Conservation (phyloP, 2,888 invertebrate genomes). For the Spisula subtruncata region DNA sequence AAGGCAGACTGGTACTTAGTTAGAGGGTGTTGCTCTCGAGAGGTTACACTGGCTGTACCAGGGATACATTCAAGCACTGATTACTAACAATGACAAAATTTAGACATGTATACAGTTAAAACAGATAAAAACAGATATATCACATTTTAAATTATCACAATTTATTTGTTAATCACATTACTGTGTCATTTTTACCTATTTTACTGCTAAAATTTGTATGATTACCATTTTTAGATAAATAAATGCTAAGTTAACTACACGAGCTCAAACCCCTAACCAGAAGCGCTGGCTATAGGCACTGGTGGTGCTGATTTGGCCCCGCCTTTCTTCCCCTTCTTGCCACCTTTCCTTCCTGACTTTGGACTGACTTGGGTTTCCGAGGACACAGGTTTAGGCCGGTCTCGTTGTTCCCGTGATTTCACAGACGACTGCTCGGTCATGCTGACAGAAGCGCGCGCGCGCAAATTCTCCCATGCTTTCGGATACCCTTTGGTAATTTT, state of each 20-base stretch:
- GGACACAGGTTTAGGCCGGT: slow-evolving; percentile 78
- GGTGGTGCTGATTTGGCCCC: slow-evolving; percentile 68
- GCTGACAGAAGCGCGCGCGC: slow-evolving; percentile 78
- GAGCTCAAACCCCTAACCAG: neutral
- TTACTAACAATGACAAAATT: neutral
- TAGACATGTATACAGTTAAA: too few relatives aligned
- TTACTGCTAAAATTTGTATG: slow-evolving; percentile 7
- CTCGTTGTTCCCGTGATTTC: slow-evolving; percentile 82
- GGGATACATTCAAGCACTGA: neutral
- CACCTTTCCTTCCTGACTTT: slow-evolving; percentile 73
- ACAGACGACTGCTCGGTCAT: slow-evolving; percentile 83
- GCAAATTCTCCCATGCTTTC: slow-evolving; percentile 84
- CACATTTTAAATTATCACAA: slow-evolving; percentile 19
- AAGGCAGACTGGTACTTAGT: too few relatives aligned
- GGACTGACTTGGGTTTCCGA: slow-evolving; percentile 77
- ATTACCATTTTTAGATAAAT: slow-evolving; percentile 5
- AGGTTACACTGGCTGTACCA: too few relatives aligned
- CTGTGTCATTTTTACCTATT: neutral
- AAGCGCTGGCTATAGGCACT: slow-evolving; percentile 33
- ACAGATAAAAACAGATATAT: neutral
- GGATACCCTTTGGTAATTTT: slow-evolving; percentile 85
- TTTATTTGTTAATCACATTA: neutral
- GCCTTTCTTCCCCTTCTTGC: slow-evolving; percentile 57
- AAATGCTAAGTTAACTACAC: neutral
- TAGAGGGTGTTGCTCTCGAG: too few relatives aligned